Conservation (phyloP, 2,113 vertebrate species). For the Otus sunia region DNA sequence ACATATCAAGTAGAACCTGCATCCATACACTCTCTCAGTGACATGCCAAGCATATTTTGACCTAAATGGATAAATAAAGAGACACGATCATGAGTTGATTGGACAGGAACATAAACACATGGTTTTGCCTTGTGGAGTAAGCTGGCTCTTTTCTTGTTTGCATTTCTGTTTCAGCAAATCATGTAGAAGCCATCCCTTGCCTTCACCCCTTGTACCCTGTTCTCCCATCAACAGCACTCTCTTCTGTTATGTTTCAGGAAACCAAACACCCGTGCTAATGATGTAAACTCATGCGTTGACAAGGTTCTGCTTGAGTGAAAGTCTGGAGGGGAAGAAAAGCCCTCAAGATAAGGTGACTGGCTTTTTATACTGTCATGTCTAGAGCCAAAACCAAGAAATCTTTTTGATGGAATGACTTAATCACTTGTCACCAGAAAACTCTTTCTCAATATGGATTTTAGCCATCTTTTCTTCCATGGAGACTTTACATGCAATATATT, state of each 20-base stretch:
- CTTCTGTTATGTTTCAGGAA: conserved; percentile 51
- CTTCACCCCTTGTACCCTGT: background rate
- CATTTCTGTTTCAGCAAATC: conserved; percentile 15
- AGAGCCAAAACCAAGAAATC: conserved; percentile 3
- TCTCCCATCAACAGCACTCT: background rate
- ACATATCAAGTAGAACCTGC: background rate
- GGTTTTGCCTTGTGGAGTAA: background rate
- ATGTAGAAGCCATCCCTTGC: background rate
- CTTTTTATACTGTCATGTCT: conserved; percentile 14
- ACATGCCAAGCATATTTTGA: background rate
- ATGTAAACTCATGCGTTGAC: conserved; percentile 6
- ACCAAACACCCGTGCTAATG: conserved; percentile 48
- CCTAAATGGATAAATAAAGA: background rate
- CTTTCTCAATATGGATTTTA: background rate
- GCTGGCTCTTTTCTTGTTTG: conserved; percentile 8
- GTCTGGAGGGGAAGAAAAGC: background rate
- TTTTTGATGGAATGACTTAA: conserved; percentile 33
- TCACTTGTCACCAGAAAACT: conserved; percentile 60
- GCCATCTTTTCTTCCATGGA: background rate
- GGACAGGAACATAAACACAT: background rate
- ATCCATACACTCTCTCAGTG: background rate
- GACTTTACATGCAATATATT: background rate
- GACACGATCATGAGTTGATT: background rate
- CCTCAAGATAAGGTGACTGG: background rate
- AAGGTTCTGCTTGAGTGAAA: conserved; percentile 48